Evolutionary conservation across 2,888 invertebrate genomes (phyloP), one percentile per base, ranked within the genome.

Genomic region (Diaperis boleti): DNA sequence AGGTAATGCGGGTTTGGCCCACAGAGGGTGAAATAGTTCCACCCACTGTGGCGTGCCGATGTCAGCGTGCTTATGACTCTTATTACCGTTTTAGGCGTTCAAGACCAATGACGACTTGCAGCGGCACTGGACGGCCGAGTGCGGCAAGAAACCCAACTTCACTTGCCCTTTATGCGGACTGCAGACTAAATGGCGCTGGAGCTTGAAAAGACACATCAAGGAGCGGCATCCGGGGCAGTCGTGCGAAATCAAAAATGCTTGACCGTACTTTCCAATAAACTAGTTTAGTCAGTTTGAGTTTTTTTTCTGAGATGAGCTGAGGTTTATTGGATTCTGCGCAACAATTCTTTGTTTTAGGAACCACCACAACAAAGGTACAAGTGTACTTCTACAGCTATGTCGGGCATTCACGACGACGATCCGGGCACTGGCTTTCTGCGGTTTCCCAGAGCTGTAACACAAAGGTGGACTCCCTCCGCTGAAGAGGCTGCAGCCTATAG

Each of bases 61-160:
- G n/a, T n/a, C n/a, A n/a, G n/a, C n/a, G n/a, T n/a, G n/a, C n/a
- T 22, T 6, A 7, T 22, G n/a, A 22, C 22, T 22, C 33, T 29
- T n/a, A n/a, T 8, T 10, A 37, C n/a, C 5, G 2, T 66, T 69
- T 52, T 52, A 71, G 66, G 54, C 56, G 7, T 71, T 69, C 42
- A 59, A 55, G 33, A 49, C 61, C 2, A 69, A 62, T 26, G 65
- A 68, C 5, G 66, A 65, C 41, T 49, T 72, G 52, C 56, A 57
- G 42, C 54, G 71, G 5, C 72, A 72, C 42, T 64, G 66, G 42
- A 64, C 62, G 6, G 70, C 68, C 29, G 71, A 71, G 57, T 72
- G 72, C 41, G 72, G 71, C 0, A 66, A 70, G 47, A 31, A 59
- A 18, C 68, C 71, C 1, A 49, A 44, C 7, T 57, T 71, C n/a